Evolutionary conservation across 2,113 vertebrate genomes (phyloP).

Genomic region (Turnix velox): DNA sequence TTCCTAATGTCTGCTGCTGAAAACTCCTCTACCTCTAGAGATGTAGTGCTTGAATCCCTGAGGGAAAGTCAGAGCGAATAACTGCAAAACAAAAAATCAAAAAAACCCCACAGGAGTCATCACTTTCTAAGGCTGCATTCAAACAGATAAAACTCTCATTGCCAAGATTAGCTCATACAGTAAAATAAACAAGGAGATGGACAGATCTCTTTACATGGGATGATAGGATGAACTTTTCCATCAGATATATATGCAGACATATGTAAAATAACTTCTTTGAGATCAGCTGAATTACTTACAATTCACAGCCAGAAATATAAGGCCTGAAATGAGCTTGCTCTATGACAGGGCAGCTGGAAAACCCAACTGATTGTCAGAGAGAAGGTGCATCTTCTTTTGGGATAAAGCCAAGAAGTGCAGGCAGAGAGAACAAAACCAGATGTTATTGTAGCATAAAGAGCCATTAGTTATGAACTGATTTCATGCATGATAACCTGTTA

Average conservation of each 20-base stretch:
- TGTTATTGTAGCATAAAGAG: neutral
- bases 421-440: neutral
- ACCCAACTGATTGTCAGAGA: constrained; percentile 1
- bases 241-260: neutral
- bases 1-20: constrained; percentile 15
- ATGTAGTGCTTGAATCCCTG: neutral
- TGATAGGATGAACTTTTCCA: neutral
- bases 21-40: neutral
- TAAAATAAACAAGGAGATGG: neutral
- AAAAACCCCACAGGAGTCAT: neutral
- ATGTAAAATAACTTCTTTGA: neutral
- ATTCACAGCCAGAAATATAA: neutral
- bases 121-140: neutral
- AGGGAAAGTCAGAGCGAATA: constrained; percentile 26
- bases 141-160: constrained; percentile 12
- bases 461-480: constrained; percentile 11
- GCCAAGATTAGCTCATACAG: neutral
- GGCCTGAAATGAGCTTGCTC: neutral
- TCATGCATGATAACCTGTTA: neutral
- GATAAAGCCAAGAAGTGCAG: neutral
- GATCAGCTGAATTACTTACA: neutral
- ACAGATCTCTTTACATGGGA: neutral
- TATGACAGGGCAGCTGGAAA: constrained; percentile 38
- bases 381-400: constrained; percentile 19
- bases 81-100: neutral